Base-by-base conservation (phyloP, 2,113 vertebrate species). In the Tragelaphus strepsiceros region DNA sequence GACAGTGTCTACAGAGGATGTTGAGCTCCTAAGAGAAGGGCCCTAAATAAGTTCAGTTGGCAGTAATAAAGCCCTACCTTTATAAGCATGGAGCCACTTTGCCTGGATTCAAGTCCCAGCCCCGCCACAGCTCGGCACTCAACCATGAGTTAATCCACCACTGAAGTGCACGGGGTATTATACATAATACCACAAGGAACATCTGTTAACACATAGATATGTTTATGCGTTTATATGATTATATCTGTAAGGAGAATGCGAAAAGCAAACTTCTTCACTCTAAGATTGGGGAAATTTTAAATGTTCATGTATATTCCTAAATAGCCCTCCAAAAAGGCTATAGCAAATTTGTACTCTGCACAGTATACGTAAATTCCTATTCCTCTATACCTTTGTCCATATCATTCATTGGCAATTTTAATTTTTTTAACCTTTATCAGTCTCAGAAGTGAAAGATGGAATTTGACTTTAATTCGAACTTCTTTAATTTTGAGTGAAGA, bases 401-500 rank as follows among this genome's bases (percentile, higher is more conserved):
- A 58, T 28, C 78, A 5, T 39, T 61, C 56, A 83, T 7, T 83
- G 43, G 12, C 11, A 54, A 61, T 85, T 94, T 71, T 39, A 86
- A 77, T 17, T 61, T 80, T 97, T 96, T 89, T 3, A 46, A 46
- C 86, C 8, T 71, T 84, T 64, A 74, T 43, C 32, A 54, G 28
- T 80, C 51, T 96, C 35, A 53, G 16, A 87, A 49, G 35, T 87
- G 28, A 97, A 95, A 90, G 24, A 83, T 56, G 32, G 17, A 78
- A 46, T 43, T 22, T 35, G 32, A 93, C 67, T 92, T 56, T 78
- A 71, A 83, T 95, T 85, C 89, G 12, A 14, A 24, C 13, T 13
- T 53, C 54, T 74, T 80, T 61, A 67, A 84, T 87, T 90, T 95
- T 74, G 82, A 80, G 11, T 87, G 81, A 96, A 97, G n/a, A 61